Evolutionary conservation across 2,797 vertebrate genomes (phyloP), one percentile per base, ranked within the genome.

Genomic region (Danio tinwini): DNA sequence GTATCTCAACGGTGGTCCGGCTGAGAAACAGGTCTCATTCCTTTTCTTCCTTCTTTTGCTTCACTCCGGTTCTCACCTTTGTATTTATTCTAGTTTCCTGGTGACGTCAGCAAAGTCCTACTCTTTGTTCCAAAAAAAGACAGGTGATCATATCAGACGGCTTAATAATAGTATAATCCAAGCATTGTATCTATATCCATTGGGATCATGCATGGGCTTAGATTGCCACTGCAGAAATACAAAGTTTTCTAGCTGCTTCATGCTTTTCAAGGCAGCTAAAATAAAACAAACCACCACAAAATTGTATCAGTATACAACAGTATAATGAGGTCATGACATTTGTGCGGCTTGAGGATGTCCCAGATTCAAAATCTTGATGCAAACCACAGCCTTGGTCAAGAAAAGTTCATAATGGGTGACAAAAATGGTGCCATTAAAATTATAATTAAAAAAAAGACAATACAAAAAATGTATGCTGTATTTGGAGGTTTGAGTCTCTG

Each of bases 331-430:
- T 80, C 84, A 81, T 84, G 78, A 59, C 81, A 82, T 82, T 81
- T 81, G 44, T 78, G 70, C 19, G 55, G 59, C 44, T 53, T n/a
- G 59, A 77, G 65, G 69, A 47, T 84, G 86, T 72, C 82, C 86
- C 69, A 85, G 82, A 84, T 87, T 84, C 84, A 74, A 56, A 65
- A 78, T 80, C 47, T 84, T 67, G 59, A 83, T 6, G 16, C 53
- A 58, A 45, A 53, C 55, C 80, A 74, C 52, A 44, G 55, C 76
- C 67, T 79, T 73, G 55, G 79, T 79, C 56, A 76, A 79, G 56
- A 10, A 71, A 79, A 53, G 67, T 72, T 79, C 49, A 71, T 55
- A 63, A 76, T 37, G 64, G 37, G 1, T 10, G 58, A 5, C 21
- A 42, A 8, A 59, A 59, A 29, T 44, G n/a, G 7, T 21, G 4